Base-by-base conservation (phyloP, 2,113 vertebrate genomes). In the Grammomys dolichurus region DNA sequence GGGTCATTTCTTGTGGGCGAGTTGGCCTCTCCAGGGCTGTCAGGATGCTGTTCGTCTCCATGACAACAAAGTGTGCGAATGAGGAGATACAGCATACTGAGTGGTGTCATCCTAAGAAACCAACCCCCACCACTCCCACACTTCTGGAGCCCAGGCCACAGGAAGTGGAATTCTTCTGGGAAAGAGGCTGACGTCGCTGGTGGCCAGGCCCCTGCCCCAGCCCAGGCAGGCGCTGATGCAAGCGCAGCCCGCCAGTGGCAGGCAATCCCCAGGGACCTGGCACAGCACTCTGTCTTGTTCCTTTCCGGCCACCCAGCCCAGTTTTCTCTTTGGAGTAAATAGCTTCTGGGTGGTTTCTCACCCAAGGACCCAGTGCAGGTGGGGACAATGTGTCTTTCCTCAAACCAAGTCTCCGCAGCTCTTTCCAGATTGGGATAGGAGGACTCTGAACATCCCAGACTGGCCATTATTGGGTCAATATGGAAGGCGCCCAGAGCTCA, bases 91-190 rank as follows among this genome's bases (percentile, higher is more conserved):
- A 17, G 72, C 51, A 0, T 69, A 69, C 31, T 0, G 0, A 70
- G 82, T 11, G 73, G 67, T 87, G 95, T 96, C 97, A 94, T 87
- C 89, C 92, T 87, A 67, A 12, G 80, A 70, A 58, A 67, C 87
- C 93, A 77, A 82, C 90, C 73, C 46, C 80, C 67, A 78, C 93
- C 93, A 67, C 93, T 95, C 95, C 94, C 94, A 43, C 95, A 36
- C 97, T 4, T 51, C 80, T 12, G 10, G 69, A 84, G 4, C 87
- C 60, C 89, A 0, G 60, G 90, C 78, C 76, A 12, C 91, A 91
- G 95, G 97, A 97, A 88, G 97, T 78, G 97, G 94, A 90, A 93
- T 97, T 97, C 96, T 98, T 93, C 97, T 96, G 97, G 95, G 97
- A 97, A 97, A 92, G 87, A 78, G 82, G 94, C 92, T 97, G 97